A percentile compares a stretch with the other conserved stretches of the same genome.
phyloP scores from a whole-genome alignment of 2,797 vertebrate genomes.

The Chelon labrosus region DNA sequence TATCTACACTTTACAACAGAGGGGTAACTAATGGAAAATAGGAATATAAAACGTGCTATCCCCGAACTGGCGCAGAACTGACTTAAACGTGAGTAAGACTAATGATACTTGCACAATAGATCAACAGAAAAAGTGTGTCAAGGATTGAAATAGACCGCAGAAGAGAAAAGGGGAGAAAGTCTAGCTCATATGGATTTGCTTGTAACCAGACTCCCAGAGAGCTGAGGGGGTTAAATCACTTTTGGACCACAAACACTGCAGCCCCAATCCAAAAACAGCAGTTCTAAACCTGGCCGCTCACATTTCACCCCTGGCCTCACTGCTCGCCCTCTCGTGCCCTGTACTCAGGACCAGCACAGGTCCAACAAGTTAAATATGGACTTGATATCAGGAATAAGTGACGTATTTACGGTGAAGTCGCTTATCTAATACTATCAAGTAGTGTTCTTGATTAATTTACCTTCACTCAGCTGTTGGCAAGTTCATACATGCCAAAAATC shows the following conservation, averaged over 20 bases:
- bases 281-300: constrained; percentile 62
- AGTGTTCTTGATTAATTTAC: constrained; percentile 25
- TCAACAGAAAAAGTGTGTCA: constrained; percentile 22
- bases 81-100: constrained; percentile 8
- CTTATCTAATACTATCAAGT: constrained; percentile 16
- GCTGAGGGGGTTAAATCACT: constrained; percentile 37
- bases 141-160: constrained; percentile 22
- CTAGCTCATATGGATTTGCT: constrained; percentile 65
- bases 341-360: not conserved
- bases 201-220: constrained; percentile 57
- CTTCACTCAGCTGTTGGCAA: constrained; percentile 39
- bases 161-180: constrained; percentile 26
- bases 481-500: constrained; percentile 24
- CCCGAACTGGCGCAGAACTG: not conserved
- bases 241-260: constrained; percentile 60
- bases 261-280: constrained; percentile 63
- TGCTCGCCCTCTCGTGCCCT: constrained; percentile 44
- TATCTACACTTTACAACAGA: not conserved
- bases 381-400: constrained; percentile 28
- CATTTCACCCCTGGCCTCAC: constrained; percentile 61
- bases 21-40: not conserved
- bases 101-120: constrained; percentile 1
- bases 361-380: constrained; percentile 24
- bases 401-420: constrained; percentile 29
- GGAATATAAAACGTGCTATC: not conserved